Evolutionary conservation across 2,797 vertebrate genomes (phyloP).

Genomic region (Acropternis orthonyx): DNA sequence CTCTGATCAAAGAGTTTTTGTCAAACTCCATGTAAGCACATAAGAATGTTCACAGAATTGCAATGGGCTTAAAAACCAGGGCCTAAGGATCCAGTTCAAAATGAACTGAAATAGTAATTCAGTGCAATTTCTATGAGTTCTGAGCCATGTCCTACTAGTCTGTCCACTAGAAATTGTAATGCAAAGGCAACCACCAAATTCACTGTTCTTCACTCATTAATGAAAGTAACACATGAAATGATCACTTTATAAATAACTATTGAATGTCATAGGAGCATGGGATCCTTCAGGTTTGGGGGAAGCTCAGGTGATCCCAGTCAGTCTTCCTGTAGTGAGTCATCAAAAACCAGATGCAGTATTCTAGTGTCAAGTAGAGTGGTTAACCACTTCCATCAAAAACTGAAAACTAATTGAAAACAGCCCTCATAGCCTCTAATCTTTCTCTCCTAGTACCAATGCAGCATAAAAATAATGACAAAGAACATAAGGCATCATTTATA

Average conservation of each 20-base stretch:
- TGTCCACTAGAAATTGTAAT: not conserved
- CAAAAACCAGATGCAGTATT: not conserved
- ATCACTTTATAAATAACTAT: not conserved
- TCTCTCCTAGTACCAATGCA: not conserved
- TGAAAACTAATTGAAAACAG: not conserved
- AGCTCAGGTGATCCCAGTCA: not conserved
- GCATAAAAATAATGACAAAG: not conserved
- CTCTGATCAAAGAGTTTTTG: not conserved
- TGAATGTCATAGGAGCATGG: not conserved
- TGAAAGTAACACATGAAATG: not conserved
- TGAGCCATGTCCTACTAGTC: not conserved
- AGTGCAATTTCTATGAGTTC: not conserved
- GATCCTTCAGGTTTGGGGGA: not conserved
- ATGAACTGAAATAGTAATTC: not conserved
- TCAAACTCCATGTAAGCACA: not conserved
- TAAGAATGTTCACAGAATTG: not conserved
- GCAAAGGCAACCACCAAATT: not conserved
- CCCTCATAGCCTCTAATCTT: not conserved
- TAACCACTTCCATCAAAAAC: not conserved
- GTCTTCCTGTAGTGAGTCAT: not conserved
- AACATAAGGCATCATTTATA: not conserved
- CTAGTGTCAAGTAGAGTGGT: not conserved
- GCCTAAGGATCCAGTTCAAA: not conserved
- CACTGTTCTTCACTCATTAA: not conserved
- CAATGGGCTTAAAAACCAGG: not conserved